Base-by-base conservation (phyloP, 2,888 invertebrate species). In the Hyppa rectilinea region DNA sequence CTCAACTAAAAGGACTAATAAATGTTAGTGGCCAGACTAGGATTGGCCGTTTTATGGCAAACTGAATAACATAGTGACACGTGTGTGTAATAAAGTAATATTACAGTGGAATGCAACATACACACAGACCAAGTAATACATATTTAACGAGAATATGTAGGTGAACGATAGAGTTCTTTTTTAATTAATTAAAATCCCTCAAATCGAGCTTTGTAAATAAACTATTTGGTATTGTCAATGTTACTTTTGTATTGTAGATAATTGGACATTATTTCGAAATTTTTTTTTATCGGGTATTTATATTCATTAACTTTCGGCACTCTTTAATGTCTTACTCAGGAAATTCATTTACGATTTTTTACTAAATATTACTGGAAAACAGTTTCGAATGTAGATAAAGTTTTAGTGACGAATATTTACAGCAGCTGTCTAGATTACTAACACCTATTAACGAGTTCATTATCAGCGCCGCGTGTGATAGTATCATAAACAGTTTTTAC, bases 401-500 rank as follows among this genome's bases (percentile, higher is more conserved):
- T 10, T 17, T 31, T 36, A 36, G 4, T 29, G 10, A 36, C 29
- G 23, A 55, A 36, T 58, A 29, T 61, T 45, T 34, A 61, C n/a
- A 40, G 12, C 40, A 45, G 23, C 34, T 69, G 56, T 55, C 20
- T 4, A 29, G 45, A 29, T 55, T 20, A 49, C 29, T 50, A 56
- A 56, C 26, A n/a, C 29, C 38, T 56, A 43, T 3, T n/a, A 45
- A 58, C 58, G 12, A 60, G 36, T 7, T 31, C 49, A 58, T 34
- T 50, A 75, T 53, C 52, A 59, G 47, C 23, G 5, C 55, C 59
- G 68, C 58, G 31, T 31, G 2, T 58, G 34, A 36, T 29, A 47
- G 12, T n/a, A 69, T 58, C 12, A 29, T 52, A 62, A 62, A 75
- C 47, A 68, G 23, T 62, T 62, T 45, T 40, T 43, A 31, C 29